Evolutionary conservation across 2,113 vertebrate genomes (phyloP), one percentile per base, ranked within the genome.

Genomic region (Pyxicephalus adspersus): DNA sequence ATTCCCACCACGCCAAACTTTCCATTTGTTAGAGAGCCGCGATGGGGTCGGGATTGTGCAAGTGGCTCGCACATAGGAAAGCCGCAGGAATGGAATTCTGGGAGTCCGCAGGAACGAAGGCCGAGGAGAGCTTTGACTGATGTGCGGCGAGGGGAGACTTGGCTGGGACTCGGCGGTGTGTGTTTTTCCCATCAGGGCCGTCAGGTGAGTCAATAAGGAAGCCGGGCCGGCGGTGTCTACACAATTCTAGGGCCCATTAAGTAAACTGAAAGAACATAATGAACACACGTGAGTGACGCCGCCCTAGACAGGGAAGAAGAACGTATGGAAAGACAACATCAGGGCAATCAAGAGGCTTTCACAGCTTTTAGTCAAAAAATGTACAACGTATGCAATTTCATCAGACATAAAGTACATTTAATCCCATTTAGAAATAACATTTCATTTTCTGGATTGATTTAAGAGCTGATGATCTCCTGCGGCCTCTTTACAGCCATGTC

Each of bases 11-110:
- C 63, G 20, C 75, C 54, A 38, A 77, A 77, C 11, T 64, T 77
- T 77, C 75, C 75, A 55, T 55, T 55, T 77, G 60, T 19, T 15
- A 17, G 26, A 17, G 18, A 76, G 73, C 57, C 13, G 57, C n/a
- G 20, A 63, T 52, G 31, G 57, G n/a, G 7, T 28, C n/a, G 19
- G 19, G 54, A 22, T 22, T 15, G 22, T n/a, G 22, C 60, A 28
- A 52, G 25, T 11, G 58, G 11, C 19, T 19, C 55, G 3, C 58
- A 63, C 64, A 76, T 45, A 29, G 61, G 61, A 64, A 77, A 64
- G 25, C 75, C 75, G 64, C 75, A 64, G 60, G 61, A 65, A 77
- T 55, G 75, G 23, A 29, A 77, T 77, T 65, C 38, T 45, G 65
- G 75, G 61, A 29, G 61, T 19, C 66, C 31, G 22, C 66, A 50